Evolutionary conservation across 2,113 vertebrate species (phyloP).

Genomic region (Psilopsiagon aymara): DNA sequence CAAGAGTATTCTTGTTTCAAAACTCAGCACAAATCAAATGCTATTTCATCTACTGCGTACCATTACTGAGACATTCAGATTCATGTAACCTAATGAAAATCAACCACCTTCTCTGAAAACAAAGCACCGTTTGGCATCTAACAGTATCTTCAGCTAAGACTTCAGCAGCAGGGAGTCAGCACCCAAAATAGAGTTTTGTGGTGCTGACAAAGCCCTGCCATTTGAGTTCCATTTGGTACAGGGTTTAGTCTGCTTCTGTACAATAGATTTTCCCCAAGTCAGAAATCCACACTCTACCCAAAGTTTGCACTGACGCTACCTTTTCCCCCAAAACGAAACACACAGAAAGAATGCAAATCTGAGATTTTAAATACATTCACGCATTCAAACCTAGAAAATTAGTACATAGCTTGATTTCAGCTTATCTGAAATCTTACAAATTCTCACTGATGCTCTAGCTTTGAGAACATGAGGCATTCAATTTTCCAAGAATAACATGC

Average conservation of each 20-base stretch:
- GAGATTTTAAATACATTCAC: not conserved
- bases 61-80: not conserved
- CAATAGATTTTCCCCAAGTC: not conserved
- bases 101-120: not conserved
- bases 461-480: not conserved
- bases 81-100: not conserved
- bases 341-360: rapidly evolving
- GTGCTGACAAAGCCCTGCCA: not conserved
- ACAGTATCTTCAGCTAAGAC: not conserved
- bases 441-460: not conserved
- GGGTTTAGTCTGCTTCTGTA: not conserved
- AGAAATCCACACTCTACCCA: not conserved
- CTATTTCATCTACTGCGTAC: not conserved
- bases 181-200: not conserved
- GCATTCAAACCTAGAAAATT: not conserved
- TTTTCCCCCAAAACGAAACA: not conserved
- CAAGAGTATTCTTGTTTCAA: conserved; percentile 17
- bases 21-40: not conserved
- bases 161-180: not conserved
- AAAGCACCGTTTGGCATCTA: not conserved
- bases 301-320: not conserved
- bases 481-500: not conserved
- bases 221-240: not conserved
- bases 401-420: not conserved
- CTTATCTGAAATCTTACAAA: not conserved